phyloP scores from a whole-genome alignment of 2,113 vertebrate genomes.

The Apodemus sylvaticus region DNA sequence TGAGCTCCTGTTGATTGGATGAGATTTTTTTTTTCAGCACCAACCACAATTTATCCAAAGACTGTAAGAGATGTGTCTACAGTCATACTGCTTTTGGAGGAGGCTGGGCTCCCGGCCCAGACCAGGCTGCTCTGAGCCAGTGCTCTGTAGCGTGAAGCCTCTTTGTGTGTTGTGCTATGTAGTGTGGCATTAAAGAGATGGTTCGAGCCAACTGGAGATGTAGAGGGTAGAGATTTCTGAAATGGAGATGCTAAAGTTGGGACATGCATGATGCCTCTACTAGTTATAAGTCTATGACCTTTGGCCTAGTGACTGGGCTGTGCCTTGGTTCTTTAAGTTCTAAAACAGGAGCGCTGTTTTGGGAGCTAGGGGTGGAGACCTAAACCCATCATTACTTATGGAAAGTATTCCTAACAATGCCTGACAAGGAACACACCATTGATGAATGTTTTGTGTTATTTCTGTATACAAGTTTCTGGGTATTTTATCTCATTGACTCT shows the following conservation, averaged over 20 bases:
- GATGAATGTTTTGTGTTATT: neutral
- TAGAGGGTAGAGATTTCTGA: neutral
- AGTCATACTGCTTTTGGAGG: neutral
- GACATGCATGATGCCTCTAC: neutral
- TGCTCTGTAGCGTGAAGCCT: neutral
- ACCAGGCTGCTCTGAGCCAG: neutral
- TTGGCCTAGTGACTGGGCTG: neutral
- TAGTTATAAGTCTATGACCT: neutral
- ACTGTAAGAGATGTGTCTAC: neutral
- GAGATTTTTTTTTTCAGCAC: slow-evolving; percentile 7
- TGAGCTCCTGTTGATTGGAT: slow-evolving; percentile 36
- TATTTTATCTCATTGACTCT: neutral
- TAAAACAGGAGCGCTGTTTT: neutral
- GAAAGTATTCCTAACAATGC: neutral
- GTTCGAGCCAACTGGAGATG: neutral
- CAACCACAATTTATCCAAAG: neutral
- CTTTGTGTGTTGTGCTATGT: neutral
- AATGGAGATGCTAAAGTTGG: neutral
- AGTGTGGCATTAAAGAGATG: neutral
- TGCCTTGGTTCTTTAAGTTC: neutral
- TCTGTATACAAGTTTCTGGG: neutral
- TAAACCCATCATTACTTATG: neutral
- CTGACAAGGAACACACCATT: neutral
- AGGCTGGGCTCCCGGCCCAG: neutral
- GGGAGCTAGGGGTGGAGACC: neutral